Evolutionary conservation across 2,113 vertebrate genomes (phyloP).

Genomic region (Anseranas semipalmata): DNA sequence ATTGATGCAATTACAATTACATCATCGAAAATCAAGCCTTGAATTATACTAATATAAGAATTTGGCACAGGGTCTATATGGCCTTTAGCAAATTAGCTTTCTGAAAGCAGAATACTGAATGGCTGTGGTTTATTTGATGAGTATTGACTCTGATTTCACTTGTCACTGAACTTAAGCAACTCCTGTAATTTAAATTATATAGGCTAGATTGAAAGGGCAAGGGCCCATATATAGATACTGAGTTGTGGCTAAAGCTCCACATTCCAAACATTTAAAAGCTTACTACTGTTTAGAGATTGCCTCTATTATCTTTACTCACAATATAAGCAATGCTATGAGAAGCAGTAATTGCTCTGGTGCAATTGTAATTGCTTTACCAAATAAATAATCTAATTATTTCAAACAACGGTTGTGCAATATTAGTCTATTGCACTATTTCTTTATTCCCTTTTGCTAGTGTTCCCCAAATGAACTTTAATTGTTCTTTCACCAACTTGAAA

Average conservation of each 20-base stretch:
- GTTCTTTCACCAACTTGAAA: not conserved
- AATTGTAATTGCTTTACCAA: not conserved
- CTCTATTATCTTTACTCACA: not conserved
- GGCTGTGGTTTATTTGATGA: not conserved
- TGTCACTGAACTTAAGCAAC: not conserved
- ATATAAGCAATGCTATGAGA: not conserved
- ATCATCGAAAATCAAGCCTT: not conserved
- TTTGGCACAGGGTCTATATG: not conserved
- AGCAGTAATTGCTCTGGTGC: not conserved
- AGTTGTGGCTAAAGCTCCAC: not conserved
- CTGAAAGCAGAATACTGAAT: not conserved
- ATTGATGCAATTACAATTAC: too few species aligned
- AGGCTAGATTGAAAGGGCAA: not conserved
- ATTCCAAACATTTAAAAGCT: not conserved
- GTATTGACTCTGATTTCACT: not conserved
- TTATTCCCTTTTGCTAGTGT: not conserved
- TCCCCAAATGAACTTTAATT: not conserved
- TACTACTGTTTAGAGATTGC: not conserved
- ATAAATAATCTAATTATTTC: not conserved
- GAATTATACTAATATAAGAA: not conserved
- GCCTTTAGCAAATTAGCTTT: not conserved
- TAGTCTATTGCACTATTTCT: not conserved
- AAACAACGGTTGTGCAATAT: not conserved
- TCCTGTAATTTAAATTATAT: not conserved
- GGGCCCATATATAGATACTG: not conserved